Percentiles rank a stretch among this genome's conserved stretches.
Evolutionary conservation across 2,888 invertebrate species (phyloP).

Genomic region (Cremastinae sp.): DNA sequence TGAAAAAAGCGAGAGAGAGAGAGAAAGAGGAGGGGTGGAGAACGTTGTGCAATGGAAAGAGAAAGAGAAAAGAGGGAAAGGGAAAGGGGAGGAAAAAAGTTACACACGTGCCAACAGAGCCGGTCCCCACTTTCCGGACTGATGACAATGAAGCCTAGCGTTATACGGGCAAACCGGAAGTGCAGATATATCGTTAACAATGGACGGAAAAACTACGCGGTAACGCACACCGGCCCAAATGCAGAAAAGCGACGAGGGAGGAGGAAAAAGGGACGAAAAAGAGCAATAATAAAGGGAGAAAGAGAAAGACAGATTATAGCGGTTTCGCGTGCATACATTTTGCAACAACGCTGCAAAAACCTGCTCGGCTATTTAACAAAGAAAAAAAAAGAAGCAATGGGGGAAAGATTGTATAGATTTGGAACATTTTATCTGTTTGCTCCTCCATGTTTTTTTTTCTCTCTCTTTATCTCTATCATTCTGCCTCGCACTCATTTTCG

Average conservation of each 20-base stretch:
- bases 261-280: slow-evolving; percentile 8
- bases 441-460: slow-evolving; percentile 11
- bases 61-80: background rate
- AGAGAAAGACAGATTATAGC: slow-evolving; percentile 9
- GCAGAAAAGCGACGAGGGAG: background rate
- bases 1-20: slow-evolving; percentile 8
- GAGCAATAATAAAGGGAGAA: slow-evolving; percentile 2
- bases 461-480: background rate
- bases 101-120: slow-evolving; percentile 22
- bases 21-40: background rate
- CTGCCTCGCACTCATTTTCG: too few relatives aligned
- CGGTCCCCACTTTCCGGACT: slow-evolving; percentile 37
- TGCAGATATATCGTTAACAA: slow-evolving; percentile 47
- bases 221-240: background rate
- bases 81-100: background rate
- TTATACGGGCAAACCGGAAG: slow-evolving; percentile 40
- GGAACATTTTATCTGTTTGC: background rate
- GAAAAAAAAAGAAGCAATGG: too few relatives aligned
- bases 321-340: slow-evolving; percentile 5
- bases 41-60: too few relatives aligned
- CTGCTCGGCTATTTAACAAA: slow-evolving; percentile 30
- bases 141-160: slow-evolving; percentile 43
- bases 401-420: slow-evolving; percentile 6
- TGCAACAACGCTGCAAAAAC: background rate
- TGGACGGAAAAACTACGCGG: slow-evolving; percentile 39